These are phyloP conservation scores for Euplagia quadripunctaria DNA, from an alignment of 2,888 invertebrate species.

Conservation along the genomic window DNA sequence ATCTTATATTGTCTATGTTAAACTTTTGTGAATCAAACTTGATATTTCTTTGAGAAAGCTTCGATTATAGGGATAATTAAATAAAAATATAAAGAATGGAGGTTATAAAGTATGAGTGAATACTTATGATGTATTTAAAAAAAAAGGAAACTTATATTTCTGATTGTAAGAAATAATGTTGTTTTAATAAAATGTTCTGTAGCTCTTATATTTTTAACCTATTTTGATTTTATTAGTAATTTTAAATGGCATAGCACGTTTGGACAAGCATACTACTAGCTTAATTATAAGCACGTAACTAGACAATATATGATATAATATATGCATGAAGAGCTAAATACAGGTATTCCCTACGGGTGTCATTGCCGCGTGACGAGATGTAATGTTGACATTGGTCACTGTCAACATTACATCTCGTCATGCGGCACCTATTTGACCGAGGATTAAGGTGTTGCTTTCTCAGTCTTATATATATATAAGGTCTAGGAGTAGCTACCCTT, in stretches of 20 bases:
- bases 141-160: not conserved
- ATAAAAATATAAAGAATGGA: too few species aligned
- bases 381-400: not conserved
- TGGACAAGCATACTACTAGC: not conserved
- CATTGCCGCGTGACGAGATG: not conserved
- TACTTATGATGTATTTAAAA: not conserved
- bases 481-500: too few species aligned
- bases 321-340: not conserved
- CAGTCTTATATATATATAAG: not conserved
- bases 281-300: not conserved
- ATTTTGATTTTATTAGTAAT: too few species aligned
- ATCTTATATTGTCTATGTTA: slow-evolving; percentile 34
- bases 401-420: too few species aligned
- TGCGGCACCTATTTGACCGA: not conserved
- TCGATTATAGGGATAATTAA: slow-evolving; percentile 8
- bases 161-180: too few species aligned
- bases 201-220: too few species aligned
- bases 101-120: not conserved
- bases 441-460: not conserved
- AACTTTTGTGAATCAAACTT: slow-evolving; percentile 43
- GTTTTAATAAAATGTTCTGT: too few species aligned
- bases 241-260: too few species aligned
- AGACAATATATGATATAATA: too few species aligned
- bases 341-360: not conserved
- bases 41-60: slow-evolving; percentile 16